Evolutionary conservation across 1,140 invertebrate species (phyloP).

Genomic region (Helicoverpa armigera): DNA sequence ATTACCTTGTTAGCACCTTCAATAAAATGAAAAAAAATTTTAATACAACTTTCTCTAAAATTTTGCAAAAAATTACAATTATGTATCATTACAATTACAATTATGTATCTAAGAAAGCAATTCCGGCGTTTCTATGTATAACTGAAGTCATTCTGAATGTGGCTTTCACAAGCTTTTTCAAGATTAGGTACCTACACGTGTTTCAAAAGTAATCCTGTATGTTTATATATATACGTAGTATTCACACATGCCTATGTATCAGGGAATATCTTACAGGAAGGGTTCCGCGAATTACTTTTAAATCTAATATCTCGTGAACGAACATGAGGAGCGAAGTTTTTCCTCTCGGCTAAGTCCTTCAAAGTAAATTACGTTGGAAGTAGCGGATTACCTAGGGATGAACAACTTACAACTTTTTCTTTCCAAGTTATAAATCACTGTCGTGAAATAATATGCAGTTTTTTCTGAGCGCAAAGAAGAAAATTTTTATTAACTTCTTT

Average conservation of each 20-base stretch:
- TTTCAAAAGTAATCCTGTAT: background rate
- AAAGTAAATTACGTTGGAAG: background rate
- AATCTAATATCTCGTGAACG: background rate
- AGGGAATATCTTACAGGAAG: background rate
- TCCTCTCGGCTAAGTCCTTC: background rate
- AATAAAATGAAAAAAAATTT: no score
- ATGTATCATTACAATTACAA: no score
- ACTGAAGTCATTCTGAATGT: no score
- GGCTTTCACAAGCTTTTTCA: no score
- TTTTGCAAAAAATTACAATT: no score
- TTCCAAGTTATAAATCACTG: conserved; percentile 12
- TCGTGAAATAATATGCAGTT: background rate
- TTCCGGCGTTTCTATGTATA: no score
- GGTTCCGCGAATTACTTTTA: background rate
- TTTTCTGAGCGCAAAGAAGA: no score
- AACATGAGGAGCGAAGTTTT: background rate
- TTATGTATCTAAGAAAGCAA: no score
- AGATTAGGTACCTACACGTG: background rate
- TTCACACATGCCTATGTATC: background rate
- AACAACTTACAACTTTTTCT: conserved; percentile 3
- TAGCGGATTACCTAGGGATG: background rate
- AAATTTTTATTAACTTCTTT: no score
- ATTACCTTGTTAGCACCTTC: no score
- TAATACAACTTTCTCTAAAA: no score
- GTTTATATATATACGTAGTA: no score